A percentile compares a stretch with the other conserved stretches of the same genome.
Conservation (phyloP, 2,888 invertebrate genomes). For the Pterostichus madidus region DNA sequence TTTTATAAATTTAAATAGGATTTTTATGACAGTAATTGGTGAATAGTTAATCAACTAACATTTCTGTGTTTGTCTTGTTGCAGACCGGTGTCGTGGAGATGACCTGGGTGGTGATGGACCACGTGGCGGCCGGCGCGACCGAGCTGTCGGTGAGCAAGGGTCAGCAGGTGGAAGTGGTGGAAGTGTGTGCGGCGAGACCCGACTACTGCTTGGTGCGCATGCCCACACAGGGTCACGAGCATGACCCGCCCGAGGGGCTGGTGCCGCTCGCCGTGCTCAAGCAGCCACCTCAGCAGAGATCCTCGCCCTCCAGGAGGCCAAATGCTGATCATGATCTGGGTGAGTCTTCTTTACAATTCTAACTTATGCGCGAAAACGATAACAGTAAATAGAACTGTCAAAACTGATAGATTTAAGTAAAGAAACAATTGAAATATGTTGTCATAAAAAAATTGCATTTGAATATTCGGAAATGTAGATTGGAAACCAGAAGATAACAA, state of each 20-base stretch:
- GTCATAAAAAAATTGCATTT: too few species aligned
- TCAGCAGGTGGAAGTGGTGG: conserved; percentile 95
- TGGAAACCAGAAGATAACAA: too few species aligned
- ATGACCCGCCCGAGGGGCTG: conserved; percentile 85
- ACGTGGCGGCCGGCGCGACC: conserved; percentile 85
- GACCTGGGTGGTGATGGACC: conserved; percentile 95
- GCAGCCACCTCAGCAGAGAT: conserved; percentile 84
- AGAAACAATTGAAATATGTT: too few species aligned
- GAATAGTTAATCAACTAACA: too few species aligned
- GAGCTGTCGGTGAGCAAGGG: conserved; percentile 93
- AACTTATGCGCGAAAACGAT: too few species aligned
- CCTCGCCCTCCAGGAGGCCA: conserved; percentile 79
- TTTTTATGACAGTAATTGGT: too few species aligned
- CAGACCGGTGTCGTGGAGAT: conserved; percentile 90
- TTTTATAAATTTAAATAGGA: too few species aligned
- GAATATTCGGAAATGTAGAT: too few species aligned
- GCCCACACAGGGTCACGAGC: conserved; percentile 77
- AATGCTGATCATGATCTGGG: conserved; percentile 75
- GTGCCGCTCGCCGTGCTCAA: conserved; percentile 90
- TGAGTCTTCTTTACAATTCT: conserved; percentile 71
- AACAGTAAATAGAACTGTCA: too few species aligned
- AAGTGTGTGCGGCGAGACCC: conserved; percentile 84
- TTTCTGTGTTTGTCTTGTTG: conserved; percentile 70
- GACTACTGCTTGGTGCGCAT: conserved; percentile 87
- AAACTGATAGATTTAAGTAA: too few species aligned